phyloP scores from a whole-genome alignment of 2,113 vertebrate genomes.

The Crotalus viridis region DNA sequence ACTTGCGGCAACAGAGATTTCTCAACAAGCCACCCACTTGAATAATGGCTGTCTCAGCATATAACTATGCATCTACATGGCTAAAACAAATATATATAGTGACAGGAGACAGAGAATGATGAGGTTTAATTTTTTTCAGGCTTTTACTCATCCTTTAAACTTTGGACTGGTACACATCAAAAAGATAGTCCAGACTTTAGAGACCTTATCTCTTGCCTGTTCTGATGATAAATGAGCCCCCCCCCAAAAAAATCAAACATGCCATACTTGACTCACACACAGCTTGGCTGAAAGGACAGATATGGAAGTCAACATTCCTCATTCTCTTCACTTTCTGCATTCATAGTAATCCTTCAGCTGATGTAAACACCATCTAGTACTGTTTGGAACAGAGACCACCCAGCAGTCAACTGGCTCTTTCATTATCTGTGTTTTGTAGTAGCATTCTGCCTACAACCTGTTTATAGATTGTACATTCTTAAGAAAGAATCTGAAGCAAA shows the following conservation, averaged over 20 bases:
- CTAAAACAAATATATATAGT: slow-evolving; percentile 29
- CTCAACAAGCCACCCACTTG: slow-evolving; percentile 26
- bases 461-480: slow-evolving; percentile 48
- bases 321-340: slow-evolving; percentile 11
- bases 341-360: slow-evolving; percentile 2
- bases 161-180: slow-evolving; percentile 1
- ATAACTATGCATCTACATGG: not conserved
- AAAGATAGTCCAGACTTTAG: not conserved
- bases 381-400: slow-evolving; percentile 52
- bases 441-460: slow-evolving; percentile 62
- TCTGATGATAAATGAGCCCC: slow-evolving; percentile 19
- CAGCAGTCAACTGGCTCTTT: slow-evolving; percentile 32
- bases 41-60: slow-evolving; percentile 18
- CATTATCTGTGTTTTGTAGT: slow-evolving; percentile 51
- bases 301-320: slow-evolving; percentile 13
- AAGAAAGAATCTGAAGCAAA: not conserved
- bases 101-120: not conserved
- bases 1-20: slow-evolving; percentile 35
- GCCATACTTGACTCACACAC: not conserved
- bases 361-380: slow-evolving; percentile 34
- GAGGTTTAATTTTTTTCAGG: not conserved
- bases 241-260: not conserved
- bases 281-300: slow-evolving; percentile 3
- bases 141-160: slow-evolving; percentile 21
- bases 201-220: slow-evolving; percentile 25